Evolutionary conservation across 2,888 invertebrate species (phyloP).

Genomic region (Scaeva pyrastri): DNA sequence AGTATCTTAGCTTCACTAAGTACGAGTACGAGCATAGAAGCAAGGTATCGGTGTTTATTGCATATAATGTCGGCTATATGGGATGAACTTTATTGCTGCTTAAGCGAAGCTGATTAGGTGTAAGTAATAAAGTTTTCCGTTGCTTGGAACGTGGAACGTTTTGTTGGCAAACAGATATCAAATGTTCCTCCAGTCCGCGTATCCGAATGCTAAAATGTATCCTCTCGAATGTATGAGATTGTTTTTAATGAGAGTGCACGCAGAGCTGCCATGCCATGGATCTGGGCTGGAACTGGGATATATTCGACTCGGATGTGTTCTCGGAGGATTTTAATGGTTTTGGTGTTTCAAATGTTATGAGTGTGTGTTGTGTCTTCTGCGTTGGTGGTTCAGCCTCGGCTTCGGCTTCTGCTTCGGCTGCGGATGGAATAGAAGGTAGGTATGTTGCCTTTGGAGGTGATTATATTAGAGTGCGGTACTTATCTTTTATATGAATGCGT

Average conservation of each 20-base stretch:
- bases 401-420: too few species aligned
- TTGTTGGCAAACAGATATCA: constrained; percentile 6
- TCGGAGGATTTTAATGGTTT: constrained; percentile 51
- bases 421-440: background rate
- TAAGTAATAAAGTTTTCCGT: constrained; percentile 68
- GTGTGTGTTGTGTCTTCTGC: background rate
- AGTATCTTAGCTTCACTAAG: constrained; percentile 32
- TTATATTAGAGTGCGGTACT: constrained; percentile 50
- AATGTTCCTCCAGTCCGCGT: constrained; percentile 21
- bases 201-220: constrained; percentile 5
- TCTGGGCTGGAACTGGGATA: background rate
- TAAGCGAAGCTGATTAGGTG: constrained; percentile 71
- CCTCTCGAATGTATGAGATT: constrained; percentile 16
- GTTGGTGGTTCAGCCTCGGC: background rate
- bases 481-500: constrained; percentile 41
- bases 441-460: constrained; percentile 20
- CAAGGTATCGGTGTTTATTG: constrained; percentile 65
- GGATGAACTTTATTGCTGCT: constrained; percentile 73
- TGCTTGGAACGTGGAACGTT: constrained; percentile 25
- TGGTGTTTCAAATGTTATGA: constrained; percentile 52
- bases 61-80: constrained; percentile 51
- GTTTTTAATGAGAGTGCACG: constrained; percentile 39
- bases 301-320: constrained; percentile 13
- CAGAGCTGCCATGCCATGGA: background rate
- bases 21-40: too few species aligned